Evolutionary conservation across 2,113 vertebrate genomes (phyloP).

Genomic region (Nerophis ophidion): DNA sequence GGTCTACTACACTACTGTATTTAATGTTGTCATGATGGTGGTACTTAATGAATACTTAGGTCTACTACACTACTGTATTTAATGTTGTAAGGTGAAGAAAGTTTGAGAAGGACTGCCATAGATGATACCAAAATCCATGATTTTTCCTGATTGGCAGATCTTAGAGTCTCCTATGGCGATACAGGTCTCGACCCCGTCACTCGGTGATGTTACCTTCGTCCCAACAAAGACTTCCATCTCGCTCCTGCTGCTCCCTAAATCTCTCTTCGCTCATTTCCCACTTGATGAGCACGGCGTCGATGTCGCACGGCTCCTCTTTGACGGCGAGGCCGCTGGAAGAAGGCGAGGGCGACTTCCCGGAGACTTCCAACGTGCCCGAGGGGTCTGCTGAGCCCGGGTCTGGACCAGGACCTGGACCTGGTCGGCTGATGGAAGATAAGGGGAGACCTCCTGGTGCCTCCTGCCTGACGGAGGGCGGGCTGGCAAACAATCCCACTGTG

Average conservation of each 20-base stretch:
- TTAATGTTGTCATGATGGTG: too few species aligned
- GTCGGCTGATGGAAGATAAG: slow-evolving; percentile 23
- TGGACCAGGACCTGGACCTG: too few species aligned
- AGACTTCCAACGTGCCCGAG: background rate
- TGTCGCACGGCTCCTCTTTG: slow-evolving; percentile 55
- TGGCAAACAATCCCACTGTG: slow-evolving; percentile 41
- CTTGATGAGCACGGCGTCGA: slow-evolving; percentile 36
- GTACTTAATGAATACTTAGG: too few species aligned
- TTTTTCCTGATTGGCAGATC: too few species aligned
- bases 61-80: too few species aligned
- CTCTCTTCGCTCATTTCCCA: slow-evolving; percentile 52
- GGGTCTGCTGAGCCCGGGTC: background rate
- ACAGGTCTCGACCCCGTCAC: background rate
- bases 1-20: too few species aligned
- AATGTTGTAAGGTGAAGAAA: too few species aligned
- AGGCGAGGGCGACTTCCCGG: slow-evolving; percentile 6
- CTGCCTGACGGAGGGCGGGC: slow-evolving; percentile 42
- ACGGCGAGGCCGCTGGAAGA: slow-evolving; percentile 29
- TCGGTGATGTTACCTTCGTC: background rate
- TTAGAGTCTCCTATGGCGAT: too few species aligned
- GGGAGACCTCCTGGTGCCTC: slow-evolving; percentile 22
- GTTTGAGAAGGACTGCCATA: too few species aligned
- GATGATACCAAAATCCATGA: too few species aligned
- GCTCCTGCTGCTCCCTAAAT: slow-evolving; percentile 13
- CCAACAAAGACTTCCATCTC: background rate